Base-by-base conservation (phyloP, 2,113 vertebrate genomes). In the Dryoscopus gambensis region DNA sequence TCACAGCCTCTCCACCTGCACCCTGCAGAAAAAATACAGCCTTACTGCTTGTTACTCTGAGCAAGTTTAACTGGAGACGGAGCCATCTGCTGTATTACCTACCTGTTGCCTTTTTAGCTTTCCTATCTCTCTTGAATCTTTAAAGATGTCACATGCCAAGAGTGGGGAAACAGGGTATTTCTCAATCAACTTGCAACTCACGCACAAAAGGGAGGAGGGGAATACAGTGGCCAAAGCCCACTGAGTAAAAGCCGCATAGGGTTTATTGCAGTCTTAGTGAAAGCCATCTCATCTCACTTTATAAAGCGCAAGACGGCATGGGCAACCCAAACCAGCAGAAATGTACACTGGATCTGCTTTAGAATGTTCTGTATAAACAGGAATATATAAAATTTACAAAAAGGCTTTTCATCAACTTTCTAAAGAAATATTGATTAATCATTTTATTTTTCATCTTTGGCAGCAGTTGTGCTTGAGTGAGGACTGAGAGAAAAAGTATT, bases 1-100 rank as follows among this genome's bases (percentile, higher is more conserved):
- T 95, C 88, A 97, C 78, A 8, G 87, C 75, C 69, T 99, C 99
- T 94, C 97, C 78, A 92, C 90, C 55, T 84, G 97, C 77, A 88
- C 88, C 91, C 98, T 98, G 88, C 73, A 93, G 85, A 95, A 63
- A 95, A 46, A 91, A 57, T 2, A 87, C 15, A 83, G 11, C 50
- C 20, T 86, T 56, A 94, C 8, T 86, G 60, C 33, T 93, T 81
- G 57, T 80, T 84, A 69, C 78, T 83, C 52, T 33, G 28, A 84
- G 47, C 46, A 63, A 85, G 55, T 70, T 93, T 64, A 87, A 67
- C 50, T 5, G 1, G 44, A 90, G 68, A 77, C 1, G 0, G 14
- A 91, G 24, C 33, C 1, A 2, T 42, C 49, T 87, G 52, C 82
- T 75, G 3, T 47, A 83, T 73, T 50, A 84, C 18, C 33, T 56